Evolutionary conservation across 1,140 invertebrate genomes (phyloP), one percentile per base, ranked within the genome.

Genomic region (Neuroterus valhalla): DNA sequence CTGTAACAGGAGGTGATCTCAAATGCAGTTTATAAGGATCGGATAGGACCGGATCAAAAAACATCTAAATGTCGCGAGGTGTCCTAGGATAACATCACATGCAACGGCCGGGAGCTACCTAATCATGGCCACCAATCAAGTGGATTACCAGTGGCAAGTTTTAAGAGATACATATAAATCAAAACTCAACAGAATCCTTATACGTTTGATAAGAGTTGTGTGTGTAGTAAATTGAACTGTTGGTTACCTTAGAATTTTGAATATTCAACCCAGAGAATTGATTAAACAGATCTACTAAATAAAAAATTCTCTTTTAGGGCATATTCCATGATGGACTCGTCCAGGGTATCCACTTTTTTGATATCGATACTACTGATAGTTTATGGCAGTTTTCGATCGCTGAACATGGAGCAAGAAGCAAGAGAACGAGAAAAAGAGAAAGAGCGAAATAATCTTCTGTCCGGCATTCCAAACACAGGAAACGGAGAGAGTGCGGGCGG

Each of bases 281-380:
- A 76, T 46, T 70, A 44, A 72, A 69, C 0, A 15, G 17, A 19
- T 15, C 44, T 14, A 43, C 55, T 31, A 45, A 31, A 42, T 66
- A 42, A 21, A 17, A 5, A 46, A 2, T 42, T 21, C 70, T 23
- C 66, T 87, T 90, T 31, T 82, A 94, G 96, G 96, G 96, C 96
- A 66, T 97, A 98, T 88, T 96, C 96, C 84, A 96, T 98, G 85
- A 97, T 99, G 94, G 98, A 99, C 92, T 98, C 97, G 50, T 98
- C 96, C 72, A 92, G 97, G 82, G 96, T 99, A 62, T 98, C 97
- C 62, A 99, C 98, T 78, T 99, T 98, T 91, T 92, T 98, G 78
- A 99, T 99, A 89, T 98, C 97, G 72, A 98, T 99, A 91, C 92
- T 99, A 80, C 93, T 99, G 52, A 99, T 99, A 82, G 97, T 99